phyloP scores from a whole-genome alignment of 2,797 vertebrate genomes.

The Telmatherina bonti region DNA sequence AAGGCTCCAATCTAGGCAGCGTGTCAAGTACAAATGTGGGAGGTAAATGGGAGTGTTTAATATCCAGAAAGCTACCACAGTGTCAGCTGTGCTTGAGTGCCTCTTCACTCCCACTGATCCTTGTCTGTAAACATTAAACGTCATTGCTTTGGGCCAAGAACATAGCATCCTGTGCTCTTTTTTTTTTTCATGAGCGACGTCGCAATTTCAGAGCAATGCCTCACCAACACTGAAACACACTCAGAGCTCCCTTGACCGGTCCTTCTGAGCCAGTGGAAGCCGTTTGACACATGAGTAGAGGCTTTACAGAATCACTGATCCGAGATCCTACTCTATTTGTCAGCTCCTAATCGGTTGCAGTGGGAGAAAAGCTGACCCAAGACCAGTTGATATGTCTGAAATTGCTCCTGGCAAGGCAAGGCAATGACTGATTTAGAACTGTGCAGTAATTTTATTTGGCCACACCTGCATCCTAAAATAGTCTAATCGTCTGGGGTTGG shows the following conservation, averaged over 20 bases:
- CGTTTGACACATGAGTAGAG: constrained; percentile 46
- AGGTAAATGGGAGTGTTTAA: constrained; percentile 34
- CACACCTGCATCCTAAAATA: constrained; percentile 59
- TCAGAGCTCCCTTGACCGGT: constrained; percentile 31
- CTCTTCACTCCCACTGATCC: constrained; percentile 45
- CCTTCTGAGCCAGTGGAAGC: constrained; percentile 35
- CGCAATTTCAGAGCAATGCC: constrained; percentile 36
- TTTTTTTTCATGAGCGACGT: constrained; percentile 35
- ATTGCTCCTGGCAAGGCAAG: constrained; percentile 31
- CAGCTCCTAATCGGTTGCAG: constrained; percentile 59
- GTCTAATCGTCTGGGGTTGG: constrained; percentile 42
- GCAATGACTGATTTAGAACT: constrained; percentile 45
- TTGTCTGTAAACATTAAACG: constrained; percentile 46
- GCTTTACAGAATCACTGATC: constrained; percentile 64
- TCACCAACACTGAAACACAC: constrained; percentile 36
- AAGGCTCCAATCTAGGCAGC: constrained; percentile 31
- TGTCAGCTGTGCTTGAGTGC: constrained; percentile 35
- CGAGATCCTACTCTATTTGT: constrained; percentile 55
- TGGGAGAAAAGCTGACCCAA: constrained; percentile 58
- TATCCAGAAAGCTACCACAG: constrained; percentile 34
- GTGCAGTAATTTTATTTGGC: constrained; percentile 59
- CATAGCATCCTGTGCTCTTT: constrained; percentile 38
- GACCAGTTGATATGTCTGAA: constrained; percentile 43
- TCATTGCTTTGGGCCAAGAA: constrained; percentile 30
- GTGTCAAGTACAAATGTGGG: constrained; percentile 39